Percentiles rank a stretch among this genome's conserved stretches.
Conservation (phyloP, 64 coral and sea anemone species). For the Pachyseris speciosa region DNA sequence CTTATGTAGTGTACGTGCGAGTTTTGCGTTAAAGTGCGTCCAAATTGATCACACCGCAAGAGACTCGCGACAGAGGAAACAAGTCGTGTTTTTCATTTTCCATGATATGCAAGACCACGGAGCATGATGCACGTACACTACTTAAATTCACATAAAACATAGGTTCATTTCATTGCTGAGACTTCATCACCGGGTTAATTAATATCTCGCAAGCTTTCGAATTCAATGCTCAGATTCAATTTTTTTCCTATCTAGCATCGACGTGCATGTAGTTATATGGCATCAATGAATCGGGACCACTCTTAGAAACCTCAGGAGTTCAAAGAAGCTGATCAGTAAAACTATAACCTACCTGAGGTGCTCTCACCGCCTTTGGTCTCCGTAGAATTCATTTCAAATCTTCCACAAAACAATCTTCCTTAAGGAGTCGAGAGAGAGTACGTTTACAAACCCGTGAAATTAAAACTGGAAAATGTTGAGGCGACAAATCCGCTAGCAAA, state of each 20-base stretch:
- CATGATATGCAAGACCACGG: not conserved
- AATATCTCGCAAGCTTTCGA: not conserved
- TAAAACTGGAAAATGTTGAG: not conserved
- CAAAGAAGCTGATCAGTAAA: not conserved
- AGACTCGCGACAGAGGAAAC: not conserved
- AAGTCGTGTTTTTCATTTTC: not conserved
- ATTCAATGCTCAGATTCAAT: not conserved
- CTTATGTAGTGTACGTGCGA: not conserved
- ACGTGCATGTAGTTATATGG: not conserved
- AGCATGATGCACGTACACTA: not conserved
- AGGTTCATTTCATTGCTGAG: not conserved
- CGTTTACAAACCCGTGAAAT: not conserved
- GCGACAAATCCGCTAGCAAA: not conserved
- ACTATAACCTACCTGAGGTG: not conserved
- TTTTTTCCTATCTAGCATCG: not conserved
- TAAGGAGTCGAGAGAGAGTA: not conserved
- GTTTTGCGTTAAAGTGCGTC: not conserved
- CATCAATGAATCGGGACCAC: not conserved
- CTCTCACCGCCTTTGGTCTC: not conserved
- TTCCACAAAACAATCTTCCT: not conserved
- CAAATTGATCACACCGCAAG: constrained; percentile 1
- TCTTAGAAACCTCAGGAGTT: not conserved
- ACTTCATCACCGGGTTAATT: constrained; percentile 4
- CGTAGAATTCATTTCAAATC: constrained; percentile 8
- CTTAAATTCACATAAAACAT: not conserved